A percentile compares a stretch with the other conserved stretches of the same genome.
These are phyloP conservation scores for Grammomys dolichurus DNA, from an alignment of 2,113 vertebrate genomes.

Conservation along the genomic window DNA sequence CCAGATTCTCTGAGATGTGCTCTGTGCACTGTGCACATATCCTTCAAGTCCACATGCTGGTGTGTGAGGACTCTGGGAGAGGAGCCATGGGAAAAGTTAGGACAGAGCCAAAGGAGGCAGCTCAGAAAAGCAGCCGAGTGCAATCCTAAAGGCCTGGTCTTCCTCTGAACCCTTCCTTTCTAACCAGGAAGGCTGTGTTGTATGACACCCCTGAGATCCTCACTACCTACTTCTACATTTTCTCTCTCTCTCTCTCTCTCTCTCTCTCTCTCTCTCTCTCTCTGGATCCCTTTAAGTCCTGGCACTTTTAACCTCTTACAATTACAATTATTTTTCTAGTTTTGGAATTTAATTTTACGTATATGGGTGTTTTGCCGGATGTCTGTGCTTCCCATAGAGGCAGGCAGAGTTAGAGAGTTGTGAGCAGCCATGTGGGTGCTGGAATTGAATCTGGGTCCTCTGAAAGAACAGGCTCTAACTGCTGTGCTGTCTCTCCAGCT, in stretches of 20 bases:
- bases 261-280: no score
- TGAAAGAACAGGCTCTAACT: neutral
- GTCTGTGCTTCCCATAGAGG: neutral
- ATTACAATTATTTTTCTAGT: neutral
- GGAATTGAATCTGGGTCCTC: neutral
- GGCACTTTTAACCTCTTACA: neutral
- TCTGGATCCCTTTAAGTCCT: no score
- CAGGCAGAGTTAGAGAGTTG: neutral
- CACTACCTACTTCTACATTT: neutral
- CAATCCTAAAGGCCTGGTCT: accelerated
- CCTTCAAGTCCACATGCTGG: neutral
- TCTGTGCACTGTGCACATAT: accelerated
- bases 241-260: no score
- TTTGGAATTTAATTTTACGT: neutral
- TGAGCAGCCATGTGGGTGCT: neutral
- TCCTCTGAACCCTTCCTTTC: neutral
- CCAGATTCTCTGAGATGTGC: accelerated
- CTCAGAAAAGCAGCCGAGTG: neutral
- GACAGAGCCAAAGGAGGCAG: neutral
- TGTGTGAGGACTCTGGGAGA: neutral
- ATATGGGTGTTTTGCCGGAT: neutral
- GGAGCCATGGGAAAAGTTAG: neutral
- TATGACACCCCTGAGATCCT: neutral
- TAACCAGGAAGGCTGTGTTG: accelerated
- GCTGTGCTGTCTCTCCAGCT: neutral